phyloP scores from a whole-genome alignment of 2,113 vertebrate species.

The Mormyrus lacerda region DNA sequence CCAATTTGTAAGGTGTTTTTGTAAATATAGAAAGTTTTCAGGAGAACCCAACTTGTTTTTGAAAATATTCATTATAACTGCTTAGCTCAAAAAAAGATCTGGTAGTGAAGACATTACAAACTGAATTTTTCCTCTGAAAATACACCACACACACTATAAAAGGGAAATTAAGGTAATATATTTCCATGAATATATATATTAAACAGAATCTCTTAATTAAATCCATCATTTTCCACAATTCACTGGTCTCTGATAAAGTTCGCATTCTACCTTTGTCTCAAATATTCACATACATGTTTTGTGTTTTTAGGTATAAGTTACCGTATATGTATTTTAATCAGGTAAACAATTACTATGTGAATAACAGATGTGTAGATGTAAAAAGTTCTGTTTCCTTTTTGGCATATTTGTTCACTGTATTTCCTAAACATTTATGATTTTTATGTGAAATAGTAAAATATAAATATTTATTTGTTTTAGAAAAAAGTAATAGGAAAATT shows the following conservation, averaged over 20 bases:
- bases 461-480: neutral
- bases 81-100: neutral
- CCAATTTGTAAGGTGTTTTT: neutral
- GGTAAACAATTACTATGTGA: neutral
- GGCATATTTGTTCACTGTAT: neutral
- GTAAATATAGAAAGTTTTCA: neutral
- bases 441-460: neutral
- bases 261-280: neutral
- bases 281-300: neutral
- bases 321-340: neutral
- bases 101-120: neutral
- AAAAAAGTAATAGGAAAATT: neutral
- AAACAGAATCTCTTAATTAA: neutral
- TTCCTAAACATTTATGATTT: neutral
- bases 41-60: neutral
- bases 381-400: neutral
- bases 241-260: neutral
- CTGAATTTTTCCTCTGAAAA: neutral
- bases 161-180: neutral
- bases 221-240: neutral
- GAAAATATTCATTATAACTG: neutral
- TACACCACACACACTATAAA: neutral
- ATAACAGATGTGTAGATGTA: neutral
- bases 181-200: neutral
- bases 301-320: neutral